phyloP scores from a whole-genome alignment of 2,888 invertebrate genomes.

The Halictus quadricinctus region DNA sequence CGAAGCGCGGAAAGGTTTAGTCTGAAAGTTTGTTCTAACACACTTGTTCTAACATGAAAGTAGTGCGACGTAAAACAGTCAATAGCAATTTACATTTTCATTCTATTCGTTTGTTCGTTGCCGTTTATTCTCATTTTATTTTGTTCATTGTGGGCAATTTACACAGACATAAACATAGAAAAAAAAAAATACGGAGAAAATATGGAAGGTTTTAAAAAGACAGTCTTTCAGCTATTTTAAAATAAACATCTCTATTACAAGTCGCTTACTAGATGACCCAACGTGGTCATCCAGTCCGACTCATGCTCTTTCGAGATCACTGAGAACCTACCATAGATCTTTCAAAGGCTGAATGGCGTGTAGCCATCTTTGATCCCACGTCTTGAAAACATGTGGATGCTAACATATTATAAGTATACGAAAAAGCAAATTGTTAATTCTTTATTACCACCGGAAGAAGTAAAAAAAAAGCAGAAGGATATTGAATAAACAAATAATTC shows the following conservation, averaged over 20 bases:
- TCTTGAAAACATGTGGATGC: neutral
- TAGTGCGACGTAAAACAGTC: neutral
- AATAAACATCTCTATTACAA: neutral
- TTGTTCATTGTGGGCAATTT: neutral
- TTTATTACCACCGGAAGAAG: neutral
- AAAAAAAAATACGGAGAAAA: too few species aligned
- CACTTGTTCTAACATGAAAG: neutral
- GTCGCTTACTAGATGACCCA: neutral
- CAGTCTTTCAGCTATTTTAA: neutral
- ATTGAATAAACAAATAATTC: neutral
- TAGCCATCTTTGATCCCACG: neutral
- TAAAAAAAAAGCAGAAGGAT: neutral
- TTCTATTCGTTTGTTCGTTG: neutral
- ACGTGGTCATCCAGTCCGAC: neutral
- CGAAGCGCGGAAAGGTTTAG: neutral
- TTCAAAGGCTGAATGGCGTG: neutral
- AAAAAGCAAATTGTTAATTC: neutral
- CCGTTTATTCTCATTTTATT: neutral
- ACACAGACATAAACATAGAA: neutral
- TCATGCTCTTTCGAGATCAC: neutral
- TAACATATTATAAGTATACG: neutral
- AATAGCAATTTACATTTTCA: neutral
- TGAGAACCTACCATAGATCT: neutral
- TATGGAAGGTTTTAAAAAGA: neutral
- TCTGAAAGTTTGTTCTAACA: neutral